Percentiles rank a stretch among this genome's conserved stretches.
phyloP scores from a whole-genome alignment of 2,888 invertebrate genomes.

The Diachrysia chrysitis region DNA sequence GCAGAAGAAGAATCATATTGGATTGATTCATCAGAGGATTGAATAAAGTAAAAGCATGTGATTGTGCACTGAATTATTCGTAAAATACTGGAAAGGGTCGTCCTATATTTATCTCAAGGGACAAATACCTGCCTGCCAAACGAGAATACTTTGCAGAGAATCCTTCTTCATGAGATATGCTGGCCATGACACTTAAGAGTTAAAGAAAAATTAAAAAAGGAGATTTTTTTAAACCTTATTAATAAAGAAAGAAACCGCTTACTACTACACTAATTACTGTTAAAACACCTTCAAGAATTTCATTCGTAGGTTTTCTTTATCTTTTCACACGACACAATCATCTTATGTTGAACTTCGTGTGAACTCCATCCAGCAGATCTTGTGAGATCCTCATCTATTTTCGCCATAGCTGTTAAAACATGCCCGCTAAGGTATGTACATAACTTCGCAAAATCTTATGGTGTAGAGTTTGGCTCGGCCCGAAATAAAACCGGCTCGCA shows the following conservation, averaged over 20 bases:
- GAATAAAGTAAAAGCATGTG: background rate
- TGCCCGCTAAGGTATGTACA: conserved; percentile 39
- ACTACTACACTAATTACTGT: too few relatives aligned
- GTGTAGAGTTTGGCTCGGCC: conserved; percentile 49
- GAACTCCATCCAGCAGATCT: conserved; percentile 38
- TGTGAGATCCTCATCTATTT: conserved; percentile 49
- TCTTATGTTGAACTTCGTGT: conserved; percentile 21
- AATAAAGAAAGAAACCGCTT: too few relatives aligned
- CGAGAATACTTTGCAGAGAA: background rate
- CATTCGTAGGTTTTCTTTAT: too few relatives aligned
- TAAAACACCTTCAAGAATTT: background rate
- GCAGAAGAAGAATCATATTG: too few relatives aligned
- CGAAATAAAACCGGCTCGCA: conserved; percentile 53
- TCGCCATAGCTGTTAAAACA: conserved; percentile 50
- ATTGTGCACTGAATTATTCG: background rate
- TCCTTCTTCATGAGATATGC: too few relatives aligned
- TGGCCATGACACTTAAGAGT: too few relatives aligned
- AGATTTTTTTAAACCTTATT: background rate
- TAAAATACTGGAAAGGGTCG: background rate
- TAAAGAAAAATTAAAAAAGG: too few relatives aligned
- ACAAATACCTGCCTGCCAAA: background rate
- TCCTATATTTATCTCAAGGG: conserved; percentile 1
- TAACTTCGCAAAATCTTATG: conserved; percentile 55
- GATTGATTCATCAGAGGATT: too few relatives aligned
- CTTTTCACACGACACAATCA: background rate